Conservation (phyloP, 2,888 invertebrate species). For the Orgyia antiqua region DNA sequence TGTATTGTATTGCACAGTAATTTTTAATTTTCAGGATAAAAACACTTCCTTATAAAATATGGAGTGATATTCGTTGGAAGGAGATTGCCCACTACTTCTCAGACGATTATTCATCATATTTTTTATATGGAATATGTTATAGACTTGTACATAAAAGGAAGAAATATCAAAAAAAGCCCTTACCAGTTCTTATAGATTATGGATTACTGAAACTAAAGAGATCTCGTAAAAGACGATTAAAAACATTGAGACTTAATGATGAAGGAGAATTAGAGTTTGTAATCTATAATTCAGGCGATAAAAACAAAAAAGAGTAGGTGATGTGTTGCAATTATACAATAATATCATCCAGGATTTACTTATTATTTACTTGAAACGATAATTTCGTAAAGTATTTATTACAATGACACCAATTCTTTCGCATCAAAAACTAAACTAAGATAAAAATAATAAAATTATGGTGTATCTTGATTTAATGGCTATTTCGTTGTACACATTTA, state of each 20-base stretch:
- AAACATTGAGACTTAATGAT: constrained; percentile 40
- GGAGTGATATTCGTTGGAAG: constrained; percentile 63
- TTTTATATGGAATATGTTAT: constrained; percentile 36
- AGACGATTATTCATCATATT: constrained; percentile 48
- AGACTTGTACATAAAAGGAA: constrained; percentile 18
- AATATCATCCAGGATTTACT: no score
- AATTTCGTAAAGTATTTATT: no score
- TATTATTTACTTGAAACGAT: no score
- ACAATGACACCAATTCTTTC: no score
- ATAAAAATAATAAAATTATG: no score
- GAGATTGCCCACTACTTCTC: constrained; percentile 44
- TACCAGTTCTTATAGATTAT: constrained; percentile 36
- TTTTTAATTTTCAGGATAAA: constrained; percentile 49
- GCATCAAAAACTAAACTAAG: no score
- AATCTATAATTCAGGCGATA: constrained; percentile 13
- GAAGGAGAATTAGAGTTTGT: constrained; percentile 35
- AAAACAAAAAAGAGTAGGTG: background rate
- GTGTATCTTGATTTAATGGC: no score
- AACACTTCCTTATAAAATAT: constrained; percentile 41
- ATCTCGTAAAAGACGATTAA: constrained; percentile 37
- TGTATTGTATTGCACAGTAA: no score
- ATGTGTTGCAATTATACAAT: no score
- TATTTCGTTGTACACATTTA: no score
- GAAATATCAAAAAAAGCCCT: constrained; percentile 33
- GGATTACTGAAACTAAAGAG: constrained; percentile 25